phyloP scores from a whole-genome alignment of 2,888 invertebrate genomes.

The Chrysolina americana region DNA sequence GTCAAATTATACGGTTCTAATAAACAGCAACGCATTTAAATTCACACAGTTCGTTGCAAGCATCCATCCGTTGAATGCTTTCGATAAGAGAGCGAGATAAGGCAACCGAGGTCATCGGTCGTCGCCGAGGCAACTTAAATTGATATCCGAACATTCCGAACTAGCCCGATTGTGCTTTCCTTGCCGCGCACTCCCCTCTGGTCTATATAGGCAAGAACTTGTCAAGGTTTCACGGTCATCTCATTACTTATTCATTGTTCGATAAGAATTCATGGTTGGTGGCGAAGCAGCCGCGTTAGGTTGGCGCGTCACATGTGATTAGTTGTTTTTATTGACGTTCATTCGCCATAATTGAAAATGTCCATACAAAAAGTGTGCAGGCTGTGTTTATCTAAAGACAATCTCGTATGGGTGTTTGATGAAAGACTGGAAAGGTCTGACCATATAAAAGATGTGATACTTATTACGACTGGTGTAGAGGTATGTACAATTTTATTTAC shows the following conservation, averaged over 20 bases:
- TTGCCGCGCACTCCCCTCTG: background rate
- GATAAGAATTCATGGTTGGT: background rate
- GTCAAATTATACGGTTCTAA: background rate
- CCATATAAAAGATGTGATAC: slow-evolving; percentile 26
- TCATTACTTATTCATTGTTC: background rate
- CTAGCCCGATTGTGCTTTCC: background rate
- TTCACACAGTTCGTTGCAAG: too few relatives aligned
- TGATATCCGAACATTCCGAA: background rate
- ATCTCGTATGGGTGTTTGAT: slow-evolving; percentile 47
- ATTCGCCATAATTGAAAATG: slow-evolving; percentile 9
- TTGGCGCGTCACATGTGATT: background rate
- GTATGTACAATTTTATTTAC: slow-evolving; percentile 19
- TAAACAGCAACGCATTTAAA: background rate
- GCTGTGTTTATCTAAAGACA: slow-evolving; percentile 42
- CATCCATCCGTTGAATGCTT: too few relatives aligned
- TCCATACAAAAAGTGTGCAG: slow-evolving; percentile 45
- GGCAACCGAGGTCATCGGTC: background rate
- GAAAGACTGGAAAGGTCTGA: slow-evolving; percentile 20
- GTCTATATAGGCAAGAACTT: background rate
- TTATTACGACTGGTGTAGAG: slow-evolving; percentile 30
- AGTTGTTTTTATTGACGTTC: background rate
- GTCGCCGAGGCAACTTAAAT: background rate
- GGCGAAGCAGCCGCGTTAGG: background rate
- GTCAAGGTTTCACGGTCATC: background rate
- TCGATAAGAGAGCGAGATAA: background rate